Evolutionary conservation across 2,797 vertebrate species (phyloP).

Genomic region (Pelochelys cantorii): DNA sequence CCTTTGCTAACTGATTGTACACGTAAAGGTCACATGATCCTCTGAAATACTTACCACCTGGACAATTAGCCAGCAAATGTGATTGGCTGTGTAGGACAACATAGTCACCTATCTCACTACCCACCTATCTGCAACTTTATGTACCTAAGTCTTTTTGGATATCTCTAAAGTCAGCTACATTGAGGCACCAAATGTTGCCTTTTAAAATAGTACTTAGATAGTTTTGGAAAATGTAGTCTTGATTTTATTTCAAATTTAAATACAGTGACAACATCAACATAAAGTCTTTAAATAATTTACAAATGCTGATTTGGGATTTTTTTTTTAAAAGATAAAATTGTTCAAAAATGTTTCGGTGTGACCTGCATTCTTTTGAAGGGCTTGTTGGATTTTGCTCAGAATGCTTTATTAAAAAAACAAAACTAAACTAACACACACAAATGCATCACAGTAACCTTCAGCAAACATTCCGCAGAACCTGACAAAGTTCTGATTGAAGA

Average conservation of each 20-base stretch:
- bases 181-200: conserved; percentile 18
- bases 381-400: conserved; percentile 40
- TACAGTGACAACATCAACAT: background rate
- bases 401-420: background rate
- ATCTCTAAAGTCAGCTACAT: background rate
- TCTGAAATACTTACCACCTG: background rate
- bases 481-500: conserved; percentile 83
- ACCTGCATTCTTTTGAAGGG: conserved; percentile 43
- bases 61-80: background rate
- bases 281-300: conserved; percentile 21
- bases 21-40: conserved; percentile 2
- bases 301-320: conserved; percentile 27
- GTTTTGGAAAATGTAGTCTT: conserved; percentile 44
- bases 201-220: conserved; percentile 19
- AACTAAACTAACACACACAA: background rate
- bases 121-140: background rate
- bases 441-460: conserved; percentile 68
- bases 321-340: conserved; percentile 14
- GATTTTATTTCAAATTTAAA: conserved; percentile 37
- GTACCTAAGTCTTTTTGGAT: conserved; percentile 44
- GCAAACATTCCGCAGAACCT: conserved; percentile 78
- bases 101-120: background rate
- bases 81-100: background rate
- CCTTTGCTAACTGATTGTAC: background rate
- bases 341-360: conserved; percentile 31